Evolutionary conservation across 2,888 invertebrate species (phyloP).

Genomic region (Drosophila melanocephala): DNA sequence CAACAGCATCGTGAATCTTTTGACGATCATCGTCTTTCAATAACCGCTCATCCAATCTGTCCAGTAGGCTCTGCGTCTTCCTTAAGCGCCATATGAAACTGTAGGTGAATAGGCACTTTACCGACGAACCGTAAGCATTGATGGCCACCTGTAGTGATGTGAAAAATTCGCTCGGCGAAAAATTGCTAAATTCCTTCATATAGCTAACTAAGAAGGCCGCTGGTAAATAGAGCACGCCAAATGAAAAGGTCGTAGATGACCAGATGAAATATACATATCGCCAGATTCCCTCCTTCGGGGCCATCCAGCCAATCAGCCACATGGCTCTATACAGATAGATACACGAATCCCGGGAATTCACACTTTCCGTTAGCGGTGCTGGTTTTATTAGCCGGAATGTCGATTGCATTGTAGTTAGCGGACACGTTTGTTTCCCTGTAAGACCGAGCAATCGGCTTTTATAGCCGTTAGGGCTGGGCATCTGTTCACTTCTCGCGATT

Average conservation of each 20-base stretch:
- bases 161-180: conserved; percentile 64
- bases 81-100: conserved; percentile 43
- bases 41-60: conserved; percentile 49
- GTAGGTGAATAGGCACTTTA: conserved; percentile 52
- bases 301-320: conserved; percentile 60
- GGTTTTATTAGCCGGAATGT: conserved; percentile 51
- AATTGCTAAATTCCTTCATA: conserved; percentile 51
- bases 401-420: conserved; percentile 5
- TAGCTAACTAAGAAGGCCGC: conserved; percentile 62
- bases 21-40: conserved; percentile 36
- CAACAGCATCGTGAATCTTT: conserved; percentile 55
- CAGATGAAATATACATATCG: conserved; percentile 59
- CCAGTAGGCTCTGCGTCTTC: conserved; percentile 40
- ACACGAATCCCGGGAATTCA: conserved; percentile 50
- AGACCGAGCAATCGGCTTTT: conserved; percentile 11
- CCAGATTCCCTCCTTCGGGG: conserved; percentile 43
- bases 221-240: conserved; percentile 61
- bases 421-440: not conserved
- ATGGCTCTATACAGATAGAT: conserved; percentile 53
- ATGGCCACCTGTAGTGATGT: conserved; percentile 66
- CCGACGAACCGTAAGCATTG: conserved; percentile 53
- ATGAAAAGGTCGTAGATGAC: conserved; percentile 37
- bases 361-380: conserved; percentile 47
- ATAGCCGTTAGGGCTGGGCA: conserved; percentile 30
- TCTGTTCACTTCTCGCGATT: conserved; percentile 50